Evolutionary conservation across 2,888 invertebrate species (phyloP).

Genomic region (Crocallis elinguaria): DNA sequence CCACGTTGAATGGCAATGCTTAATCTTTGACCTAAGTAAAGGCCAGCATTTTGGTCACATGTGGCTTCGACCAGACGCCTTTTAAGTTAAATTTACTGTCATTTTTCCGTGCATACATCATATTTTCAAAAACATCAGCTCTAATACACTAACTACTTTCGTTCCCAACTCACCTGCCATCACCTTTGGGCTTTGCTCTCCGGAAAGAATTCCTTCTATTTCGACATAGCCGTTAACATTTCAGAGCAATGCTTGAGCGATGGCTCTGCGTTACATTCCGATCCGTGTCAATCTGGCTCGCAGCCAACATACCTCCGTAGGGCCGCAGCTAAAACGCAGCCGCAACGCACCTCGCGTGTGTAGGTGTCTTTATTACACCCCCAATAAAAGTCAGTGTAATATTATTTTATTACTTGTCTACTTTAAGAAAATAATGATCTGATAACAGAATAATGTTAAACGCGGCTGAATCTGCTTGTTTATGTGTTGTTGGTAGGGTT

Average conservation of each 20-base stretch:
- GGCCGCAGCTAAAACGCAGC: conserved; percentile 17
- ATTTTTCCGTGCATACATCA: no score
- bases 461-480: conserved; percentile 21
- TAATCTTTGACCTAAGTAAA: no score
- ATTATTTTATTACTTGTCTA: conserved; percentile 30
- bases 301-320: conserved; percentile 30
- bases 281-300: conserved; percentile 28
- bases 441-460: conserved; percentile 29
- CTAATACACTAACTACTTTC: no score
- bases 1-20: no score
- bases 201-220: conserved; percentile 43
- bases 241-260: conserved; percentile 57
- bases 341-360: conserved; percentile 13
- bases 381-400: conserved; percentile 10
- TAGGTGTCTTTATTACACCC: conserved; percentile 23
- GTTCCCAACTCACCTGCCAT: conserved; percentile 17
- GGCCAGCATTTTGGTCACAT: no score
- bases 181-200: conserved; percentile 24
- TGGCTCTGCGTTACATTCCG: conserved; percentile 60
- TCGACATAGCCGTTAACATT: conserved; percentile 69
- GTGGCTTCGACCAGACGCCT: no score
- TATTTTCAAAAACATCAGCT: no score
- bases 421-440: conserved; percentile 32
- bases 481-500: conserved; percentile 7
- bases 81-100: no score